phyloP scores from a whole-genome alignment of 2,797 vertebrate species.

The Notolabrus celidotus region DNA sequence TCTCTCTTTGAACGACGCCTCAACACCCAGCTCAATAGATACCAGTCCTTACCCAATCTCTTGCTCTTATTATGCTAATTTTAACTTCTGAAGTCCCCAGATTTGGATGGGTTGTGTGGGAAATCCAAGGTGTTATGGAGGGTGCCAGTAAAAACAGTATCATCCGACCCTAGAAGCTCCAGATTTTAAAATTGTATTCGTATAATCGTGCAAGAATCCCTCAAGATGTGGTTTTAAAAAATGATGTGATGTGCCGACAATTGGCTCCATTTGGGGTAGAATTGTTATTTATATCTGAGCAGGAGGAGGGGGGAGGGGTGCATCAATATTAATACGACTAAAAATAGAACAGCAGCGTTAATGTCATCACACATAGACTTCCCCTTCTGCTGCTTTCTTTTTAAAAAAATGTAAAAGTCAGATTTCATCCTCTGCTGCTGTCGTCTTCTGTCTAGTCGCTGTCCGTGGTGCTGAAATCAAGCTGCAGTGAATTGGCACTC shows the following conservation, averaged over 20 bases:
- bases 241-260: constrained; percentile 29
- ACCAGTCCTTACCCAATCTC: neutral
- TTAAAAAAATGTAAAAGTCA: neutral
- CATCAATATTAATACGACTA: constrained; percentile 83
- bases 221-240: too few relatives aligned
- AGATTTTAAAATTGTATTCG: neutral
- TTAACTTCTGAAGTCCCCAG: neutral
- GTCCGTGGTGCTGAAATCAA: constrained; percentile 60
- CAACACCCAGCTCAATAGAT: constrained; percentile 22
- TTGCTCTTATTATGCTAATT: neutral
- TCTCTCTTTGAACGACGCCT: constrained; percentile 27
- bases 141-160: constrained; percentile 28
- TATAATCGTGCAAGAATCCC: too few relatives aligned
- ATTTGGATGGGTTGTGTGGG: constrained; percentile 14
- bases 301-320: constrained; percentile 51
- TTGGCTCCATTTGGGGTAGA: constrained; percentile 41
- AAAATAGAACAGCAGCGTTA: constrained; percentile 79
- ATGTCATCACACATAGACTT: constrained; percentile 60
- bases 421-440: neutral
- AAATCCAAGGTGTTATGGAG: neutral
- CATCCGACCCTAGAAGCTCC: neutral
- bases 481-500: constrained; percentile 29
- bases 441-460: constrained; percentile 43
- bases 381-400: constrained; percentile 17
- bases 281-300: constrained; percentile 69